Conservation (phyloP, 1,140 invertebrate genomes). For the Tetragnatha versicolor region DNA sequence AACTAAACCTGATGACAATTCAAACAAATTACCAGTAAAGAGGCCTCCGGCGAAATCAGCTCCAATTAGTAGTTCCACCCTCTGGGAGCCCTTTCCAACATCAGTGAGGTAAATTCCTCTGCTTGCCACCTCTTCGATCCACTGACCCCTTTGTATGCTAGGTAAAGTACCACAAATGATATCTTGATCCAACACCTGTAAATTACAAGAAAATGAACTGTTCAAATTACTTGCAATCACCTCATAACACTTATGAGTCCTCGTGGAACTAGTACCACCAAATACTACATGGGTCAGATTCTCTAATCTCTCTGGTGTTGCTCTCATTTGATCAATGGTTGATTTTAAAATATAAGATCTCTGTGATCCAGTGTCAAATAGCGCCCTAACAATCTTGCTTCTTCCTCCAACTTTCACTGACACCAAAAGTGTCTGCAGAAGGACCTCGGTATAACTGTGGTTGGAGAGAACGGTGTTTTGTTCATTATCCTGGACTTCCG, state of each 20-base stretch:
- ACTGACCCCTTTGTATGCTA: neutral
- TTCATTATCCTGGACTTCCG: neutral
- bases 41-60: constrained; percentile 30
- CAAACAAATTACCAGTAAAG: constrained; percentile 60
- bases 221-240: neutral
- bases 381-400: neutral
- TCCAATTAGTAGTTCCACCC: constrained; percentile 27
- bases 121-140: neutral
- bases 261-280: neutral
- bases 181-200: neutral
- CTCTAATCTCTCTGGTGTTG: neutral
- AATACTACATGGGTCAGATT: constrained; percentile 3
- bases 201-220: neutral
- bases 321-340: neutral
- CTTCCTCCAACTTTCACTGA: neutral
- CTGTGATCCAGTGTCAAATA: constrained; percentile 1
- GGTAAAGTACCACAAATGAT: neutral
- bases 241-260: neutral
- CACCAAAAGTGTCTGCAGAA: neutral
- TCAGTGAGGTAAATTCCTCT: constrained; percentile 12
- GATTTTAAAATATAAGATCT: constrained; percentile 3
- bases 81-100: neutral
- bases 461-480: neutral
- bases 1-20: constrained; percentile 59
- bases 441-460: neutral